phyloP scores from a whole-genome alignment of 2,888 invertebrate species.

The Leistus spinibarbis region DNA sequence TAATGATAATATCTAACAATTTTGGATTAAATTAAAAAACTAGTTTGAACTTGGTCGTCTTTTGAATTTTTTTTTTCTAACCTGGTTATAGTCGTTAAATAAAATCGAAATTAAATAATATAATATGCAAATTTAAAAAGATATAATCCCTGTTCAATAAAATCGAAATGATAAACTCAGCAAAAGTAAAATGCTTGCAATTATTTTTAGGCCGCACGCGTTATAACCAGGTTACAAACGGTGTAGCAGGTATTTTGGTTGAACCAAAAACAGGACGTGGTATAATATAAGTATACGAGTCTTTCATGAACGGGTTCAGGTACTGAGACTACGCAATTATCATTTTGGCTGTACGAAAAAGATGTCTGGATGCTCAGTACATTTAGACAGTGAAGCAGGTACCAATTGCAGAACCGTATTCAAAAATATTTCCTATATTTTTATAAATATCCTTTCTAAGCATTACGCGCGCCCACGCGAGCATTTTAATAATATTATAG shows the following conservation, averaged over 20 bases:
- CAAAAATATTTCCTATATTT: not conserved
- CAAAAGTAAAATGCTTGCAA: not conserved
- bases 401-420: slow-evolving; percentile 10
- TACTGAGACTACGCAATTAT: slow-evolving; percentile 39
- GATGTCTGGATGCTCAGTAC: slow-evolving; percentile 41
- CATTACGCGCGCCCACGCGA: too few relatives aligned
- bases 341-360: slow-evolving; percentile 42
- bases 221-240: not conserved
- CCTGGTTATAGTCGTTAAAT: not conserved
- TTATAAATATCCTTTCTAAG: too few relatives aligned
- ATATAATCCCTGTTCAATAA: not conserved
- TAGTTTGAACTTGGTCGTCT: not conserved
- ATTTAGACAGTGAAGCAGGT: slow-evolving; percentile 25
- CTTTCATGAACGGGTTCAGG: slow-evolving; percentile 22
- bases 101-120: not conserved
- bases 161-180: not conserved
- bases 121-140: not conserved
- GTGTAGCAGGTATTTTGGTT: not conserved
- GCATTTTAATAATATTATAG: too few relatives aligned
- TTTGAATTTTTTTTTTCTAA: not conserved
- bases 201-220: not conserved
- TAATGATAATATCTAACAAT: not conserved
- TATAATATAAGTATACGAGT: slow-evolving; percentile 11
- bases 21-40: not conserved
- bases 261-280: slow-evolving; percentile 21